Base-by-base conservation (phyloP, 2,888 invertebrate genomes). In the Diachrysia chrysitis region DNA sequence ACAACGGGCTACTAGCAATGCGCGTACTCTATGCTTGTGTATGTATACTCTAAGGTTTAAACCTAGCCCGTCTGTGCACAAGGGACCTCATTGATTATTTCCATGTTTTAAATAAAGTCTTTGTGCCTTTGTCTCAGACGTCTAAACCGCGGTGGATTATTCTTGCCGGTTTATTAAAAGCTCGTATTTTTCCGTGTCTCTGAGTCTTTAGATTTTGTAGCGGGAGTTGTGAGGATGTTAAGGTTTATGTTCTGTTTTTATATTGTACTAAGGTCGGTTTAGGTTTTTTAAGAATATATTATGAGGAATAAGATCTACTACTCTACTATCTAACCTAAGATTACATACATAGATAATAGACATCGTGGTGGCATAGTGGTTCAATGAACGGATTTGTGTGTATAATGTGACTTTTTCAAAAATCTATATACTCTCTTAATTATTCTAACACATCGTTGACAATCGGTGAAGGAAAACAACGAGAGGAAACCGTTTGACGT, bases 71-170 rank as follows among this genome's bases (percentile, higher is more conserved):
- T 46, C 56, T 19, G n/a, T 61, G 66, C 65, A 65, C 63, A 58
- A 59, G 69, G 17, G 53, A 66, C 42, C 64, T 78, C 83, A 85
- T 85, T 87, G 85, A 87, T 85, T 85, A 84, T 83, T 85, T 83
- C 69, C 83, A 81, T 83, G 81, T 85, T 88, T 84, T 81, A 81
- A 84, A 84, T 81, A 85, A 82, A 83, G 69, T 73, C 81, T 83
- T 83, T 83, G 82, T 82, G 79, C 80, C 81, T 87, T 86, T 87
- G 86, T 85, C 83, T 83, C 69, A 61, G 64, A 61, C 75, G 75
- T 72, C 79, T 82, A 82, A 85, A 76, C 81, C 65, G 65, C 63
- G 72, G 78, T 69, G 79, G 83, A 83, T 83, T 83, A 81, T 81
- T 83, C 78, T 68, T 76, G 67, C 70, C 35, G 69, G 71, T 79